Conservation (phyloP, 92 coral and sea anemone genomes). For the Phymanthus crucifer region DNA sequence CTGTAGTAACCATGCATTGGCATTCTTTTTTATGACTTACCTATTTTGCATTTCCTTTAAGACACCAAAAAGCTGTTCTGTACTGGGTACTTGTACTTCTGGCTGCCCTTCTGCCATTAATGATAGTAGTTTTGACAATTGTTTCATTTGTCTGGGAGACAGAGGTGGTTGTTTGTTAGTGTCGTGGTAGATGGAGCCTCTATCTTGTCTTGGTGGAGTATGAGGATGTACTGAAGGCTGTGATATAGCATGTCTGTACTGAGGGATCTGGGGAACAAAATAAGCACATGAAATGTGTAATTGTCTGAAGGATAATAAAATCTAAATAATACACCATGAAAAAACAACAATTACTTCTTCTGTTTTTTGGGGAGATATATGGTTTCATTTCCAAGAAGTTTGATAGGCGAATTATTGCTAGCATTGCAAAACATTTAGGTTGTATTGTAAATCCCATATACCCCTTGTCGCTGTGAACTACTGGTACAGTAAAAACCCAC, state of each 20-base stretch:
- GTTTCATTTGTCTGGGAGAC: conserved; percentile 71
- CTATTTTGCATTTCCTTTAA: conserved; percentile 56
- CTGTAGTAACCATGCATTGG: too few species aligned
- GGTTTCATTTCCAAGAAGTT: too few species aligned
- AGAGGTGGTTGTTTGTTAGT: conserved; percentile 47
- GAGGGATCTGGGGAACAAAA: conserved; percentile 7
- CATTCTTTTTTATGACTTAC: conserved; percentile 17
- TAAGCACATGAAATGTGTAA: not conserved
- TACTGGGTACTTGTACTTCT: conserved; percentile 51
- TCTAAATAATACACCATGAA: too few species aligned
- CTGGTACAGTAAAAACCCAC: too few species aligned
- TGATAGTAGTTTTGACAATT: conserved; percentile 63
- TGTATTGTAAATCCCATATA: too few species aligned
- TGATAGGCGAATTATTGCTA: too few species aligned
- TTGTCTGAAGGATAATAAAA: not conserved
- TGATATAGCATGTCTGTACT: conserved; percentile 12
- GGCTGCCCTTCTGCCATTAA: conserved; percentile 46
- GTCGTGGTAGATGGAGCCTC: conserved; percentile 40
- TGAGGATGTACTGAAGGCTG: not conserved
- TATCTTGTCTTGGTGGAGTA: conserved; percentile 79
- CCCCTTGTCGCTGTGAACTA: too few species aligned
- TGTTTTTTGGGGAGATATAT: too few species aligned
- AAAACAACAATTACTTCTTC: too few species aligned
- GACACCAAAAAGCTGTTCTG: conserved; percentile 60
- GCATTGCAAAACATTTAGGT: too few species aligned